Percentiles rank a stretch among this genome's conserved stretches.
phyloP scores from a whole-genome alignment of 2,797 vertebrate species.

The Spondyliosoma cantharus region DNA sequence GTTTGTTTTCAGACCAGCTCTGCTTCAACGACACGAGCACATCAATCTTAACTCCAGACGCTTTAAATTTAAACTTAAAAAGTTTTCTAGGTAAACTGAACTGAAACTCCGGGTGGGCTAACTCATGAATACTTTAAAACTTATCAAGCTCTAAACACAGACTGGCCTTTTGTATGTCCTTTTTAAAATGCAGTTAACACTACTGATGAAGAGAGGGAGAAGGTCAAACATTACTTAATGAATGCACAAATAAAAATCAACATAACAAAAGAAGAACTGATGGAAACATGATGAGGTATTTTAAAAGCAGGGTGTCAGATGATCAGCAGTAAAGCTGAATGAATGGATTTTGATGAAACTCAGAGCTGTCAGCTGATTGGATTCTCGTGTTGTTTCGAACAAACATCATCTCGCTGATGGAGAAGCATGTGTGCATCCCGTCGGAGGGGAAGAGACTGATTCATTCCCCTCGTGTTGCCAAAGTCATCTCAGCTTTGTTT shows the following conservation, averaged over 20 bases:
- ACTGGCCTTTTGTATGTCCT: neutral
- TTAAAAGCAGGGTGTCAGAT: neutral
- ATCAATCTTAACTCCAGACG: constrained; percentile 22
- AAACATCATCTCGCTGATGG: neutral
- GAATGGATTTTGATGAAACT: neutral
- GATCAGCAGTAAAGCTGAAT: neutral
- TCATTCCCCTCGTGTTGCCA: constrained; percentile 1
- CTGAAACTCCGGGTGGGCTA: neutral
- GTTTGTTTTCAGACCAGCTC: constrained; percentile 17
- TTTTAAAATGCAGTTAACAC: constrained; percentile 1
- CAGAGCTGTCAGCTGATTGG: neutral
- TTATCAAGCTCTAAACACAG: neutral
- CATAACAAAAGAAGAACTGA: neutral
- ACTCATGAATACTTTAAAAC: constrained; percentile 37
- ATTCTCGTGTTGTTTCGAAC: neutral
- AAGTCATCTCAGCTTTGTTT: constrained; percentile 7
- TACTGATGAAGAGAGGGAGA: neutral
- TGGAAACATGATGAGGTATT: neutral
- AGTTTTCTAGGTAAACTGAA: constrained; percentile 22
- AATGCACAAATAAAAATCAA: neutral
- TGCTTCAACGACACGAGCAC: constrained; percentile 10
- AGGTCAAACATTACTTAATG: neutral
- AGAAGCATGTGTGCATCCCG: neutral
- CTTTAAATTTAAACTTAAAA: neutral
- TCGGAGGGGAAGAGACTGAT: neutral